A percentile compares a stretch with the other conserved stretches of the same genome.
Conservation (phyloP, 2,797 vertebrate species). For the Sebastolobus altivelis region DNA sequence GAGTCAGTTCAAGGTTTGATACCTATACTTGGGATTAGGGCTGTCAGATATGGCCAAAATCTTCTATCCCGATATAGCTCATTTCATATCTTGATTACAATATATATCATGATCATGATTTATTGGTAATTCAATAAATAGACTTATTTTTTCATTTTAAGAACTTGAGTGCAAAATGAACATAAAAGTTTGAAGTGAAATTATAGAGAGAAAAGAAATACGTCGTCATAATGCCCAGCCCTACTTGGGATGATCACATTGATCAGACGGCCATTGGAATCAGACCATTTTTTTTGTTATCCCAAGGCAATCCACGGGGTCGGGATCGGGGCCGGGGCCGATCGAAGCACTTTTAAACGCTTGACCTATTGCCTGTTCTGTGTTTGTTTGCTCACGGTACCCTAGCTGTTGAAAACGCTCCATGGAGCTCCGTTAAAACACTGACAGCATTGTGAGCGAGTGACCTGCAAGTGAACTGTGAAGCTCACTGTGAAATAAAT, state of each 20-base stretch:
- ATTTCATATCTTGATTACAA: too few relatives aligned
- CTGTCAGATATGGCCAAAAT: not conserved
- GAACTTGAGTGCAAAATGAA: too few relatives aligned
- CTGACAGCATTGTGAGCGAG: not conserved
- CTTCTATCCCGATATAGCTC: not conserved
- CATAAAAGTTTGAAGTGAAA: too few relatives aligned
- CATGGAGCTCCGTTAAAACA: conserved; percentile 1
- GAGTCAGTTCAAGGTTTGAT: not conserved
- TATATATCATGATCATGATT: too few relatives aligned
- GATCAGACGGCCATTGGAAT: not conserved
- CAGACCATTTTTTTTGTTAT: not conserved
- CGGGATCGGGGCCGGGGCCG: not conserved
- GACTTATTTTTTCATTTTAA: too few relatives aligned
- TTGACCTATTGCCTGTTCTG: not conserved
- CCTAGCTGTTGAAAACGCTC: not conserved
- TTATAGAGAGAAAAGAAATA: too few relatives aligned
- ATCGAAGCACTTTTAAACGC: not conserved
- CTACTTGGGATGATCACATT: not conserved
- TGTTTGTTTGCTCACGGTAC: not conserved
- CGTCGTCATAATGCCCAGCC: too few relatives aligned
- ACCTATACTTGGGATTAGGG: not conserved
- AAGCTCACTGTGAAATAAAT: not conserved
- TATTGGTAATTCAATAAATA: too few relatives aligned
- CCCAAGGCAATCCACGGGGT: not conserved
- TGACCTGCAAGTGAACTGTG: conserved; percentile 11